phyloP scores from a whole-genome alignment of 2,797 vertebrate genomes.

The Podarcis siculus region DNA sequence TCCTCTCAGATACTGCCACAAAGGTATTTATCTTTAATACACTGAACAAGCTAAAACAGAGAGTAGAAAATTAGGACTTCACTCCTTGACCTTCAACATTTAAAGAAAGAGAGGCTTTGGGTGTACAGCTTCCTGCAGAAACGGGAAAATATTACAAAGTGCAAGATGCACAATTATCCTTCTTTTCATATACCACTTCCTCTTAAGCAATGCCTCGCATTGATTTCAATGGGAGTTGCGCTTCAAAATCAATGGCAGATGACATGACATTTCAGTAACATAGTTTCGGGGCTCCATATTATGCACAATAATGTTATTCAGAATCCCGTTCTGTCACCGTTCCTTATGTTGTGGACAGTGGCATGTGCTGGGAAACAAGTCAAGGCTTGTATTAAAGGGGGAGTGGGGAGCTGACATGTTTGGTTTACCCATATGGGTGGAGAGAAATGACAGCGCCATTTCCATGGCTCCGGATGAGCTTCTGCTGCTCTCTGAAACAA shows the following conservation, averaged over 20 bases:
- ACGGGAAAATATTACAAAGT: conserved; percentile 52
- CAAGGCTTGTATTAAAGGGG: neutral
- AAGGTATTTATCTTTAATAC: conserved; percentile 73
- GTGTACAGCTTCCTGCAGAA: conserved; percentile 50
- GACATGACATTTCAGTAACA: conserved; percentile 52
- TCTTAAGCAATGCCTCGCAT: conserved; percentile 52
- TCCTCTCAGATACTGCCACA: conserved; percentile 71
- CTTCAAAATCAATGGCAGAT: conserved; percentile 65
- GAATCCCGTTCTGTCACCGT: conserved; percentile 20
- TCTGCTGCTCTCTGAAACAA: neutral
- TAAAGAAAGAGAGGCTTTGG: conserved; percentile 68
- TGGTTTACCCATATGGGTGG: neutral
- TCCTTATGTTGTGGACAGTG: conserved; percentile 18
- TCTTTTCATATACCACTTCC: conserved; percentile 52
- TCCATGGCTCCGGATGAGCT: neutral
- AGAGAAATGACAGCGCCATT: neutral
- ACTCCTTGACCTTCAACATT: conserved; percentile 70
- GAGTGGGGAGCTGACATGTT: neutral
- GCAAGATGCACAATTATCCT: conserved; percentile 51
- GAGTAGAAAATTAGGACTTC: conserved; percentile 64
- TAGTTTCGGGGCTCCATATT: conserved; percentile 45
- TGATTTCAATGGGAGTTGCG: conserved; percentile 59
- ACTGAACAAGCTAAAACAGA: conserved; percentile 70
- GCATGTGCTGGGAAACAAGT: conserved; percentile 18
- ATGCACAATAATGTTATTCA: conserved; percentile 53